Evolutionary conservation across 2,888 invertebrate species (phyloP).

Genomic region (Callosobruchus maculatus): DNA sequence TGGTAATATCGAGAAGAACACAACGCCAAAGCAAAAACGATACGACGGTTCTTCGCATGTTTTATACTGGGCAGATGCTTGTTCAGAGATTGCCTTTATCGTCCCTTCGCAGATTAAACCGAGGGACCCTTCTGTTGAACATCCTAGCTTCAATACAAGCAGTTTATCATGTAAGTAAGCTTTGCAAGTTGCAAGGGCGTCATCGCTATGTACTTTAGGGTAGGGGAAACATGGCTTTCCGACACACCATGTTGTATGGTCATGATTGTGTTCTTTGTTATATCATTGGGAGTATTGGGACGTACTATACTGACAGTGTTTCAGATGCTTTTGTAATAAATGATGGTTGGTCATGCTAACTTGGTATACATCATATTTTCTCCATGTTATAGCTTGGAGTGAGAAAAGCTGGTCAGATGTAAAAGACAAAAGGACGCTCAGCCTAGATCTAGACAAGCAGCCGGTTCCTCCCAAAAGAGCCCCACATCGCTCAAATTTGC

Average conservation of each 20-base stretch:
- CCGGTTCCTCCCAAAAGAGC: constrained; percentile 58
- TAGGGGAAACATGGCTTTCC: too few species aligned
- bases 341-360: too few species aligned
- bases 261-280: too few species aligned
- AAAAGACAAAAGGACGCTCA: constrained; percentile 64
- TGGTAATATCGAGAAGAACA: constrained; percentile 19
- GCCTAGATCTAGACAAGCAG: constrained; percentile 68
- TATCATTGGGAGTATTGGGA: too few species aligned
- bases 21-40: constrained; percentile 33
- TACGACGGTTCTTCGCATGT: constrained; percentile 84
- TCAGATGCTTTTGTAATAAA: too few species aligned
- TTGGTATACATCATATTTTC: constrained; percentile 13
- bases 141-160: constrained; percentile 33
- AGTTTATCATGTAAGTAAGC: constrained; percentile 45
- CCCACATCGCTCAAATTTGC: constrained; percentile 53
- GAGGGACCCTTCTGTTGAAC: constrained; percentile 26
- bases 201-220: too few species aligned
- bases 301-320: too few species aligned
- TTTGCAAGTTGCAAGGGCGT: too few species aligned
- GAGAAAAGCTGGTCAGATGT: constrained; percentile 53
- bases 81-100: constrained; percentile 91
- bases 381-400: constrained; percentile 48
- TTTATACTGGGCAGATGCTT: constrained; percentile 93
- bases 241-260: too few species aligned
- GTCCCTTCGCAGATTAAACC: constrained; percentile 63